Conservation (phyloP, 2,797 vertebrate genomes). For the Smutsia gigantea region DNA sequence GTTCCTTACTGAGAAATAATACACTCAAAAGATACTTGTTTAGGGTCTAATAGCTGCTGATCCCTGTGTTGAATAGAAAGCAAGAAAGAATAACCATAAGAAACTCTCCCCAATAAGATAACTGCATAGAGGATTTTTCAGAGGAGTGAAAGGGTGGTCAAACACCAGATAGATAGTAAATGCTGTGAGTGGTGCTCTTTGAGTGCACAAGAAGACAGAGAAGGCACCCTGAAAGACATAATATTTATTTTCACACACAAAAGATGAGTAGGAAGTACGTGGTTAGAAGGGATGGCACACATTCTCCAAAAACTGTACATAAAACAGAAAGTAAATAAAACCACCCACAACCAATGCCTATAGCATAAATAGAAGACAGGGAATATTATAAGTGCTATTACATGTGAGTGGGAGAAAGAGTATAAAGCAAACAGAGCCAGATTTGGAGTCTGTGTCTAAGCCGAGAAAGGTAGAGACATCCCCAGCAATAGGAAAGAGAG, state of each 20-base stretch:
- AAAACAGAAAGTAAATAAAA: conserved; percentile 4
- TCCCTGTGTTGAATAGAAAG: background rate
- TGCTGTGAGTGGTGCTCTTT: background rate
- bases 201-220: background rate
- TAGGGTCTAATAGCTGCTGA: background rate
- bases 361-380: background rate
- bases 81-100: background rate
- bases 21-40: background rate
- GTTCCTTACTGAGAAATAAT: background rate
- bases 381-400: background rate
- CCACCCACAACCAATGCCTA: background rate
- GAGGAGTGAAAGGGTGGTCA: background rate
- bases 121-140: background rate
- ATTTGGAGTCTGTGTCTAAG: background rate
- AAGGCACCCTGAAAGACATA: background rate
- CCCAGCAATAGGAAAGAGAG: background rate
- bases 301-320: background rate
- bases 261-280: background rate
- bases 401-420: background rate
- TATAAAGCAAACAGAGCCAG: background rate
- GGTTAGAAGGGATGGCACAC: background rate
- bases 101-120: background rate
- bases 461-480: background rate
- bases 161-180: background rate
- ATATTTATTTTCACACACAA: conserved; percentile 20